These are phyloP conservation scores for Drosophila flavopinicola DNA, from an alignment of 2,888 invertebrate genomes.

Conservation along the genomic window DNA sequence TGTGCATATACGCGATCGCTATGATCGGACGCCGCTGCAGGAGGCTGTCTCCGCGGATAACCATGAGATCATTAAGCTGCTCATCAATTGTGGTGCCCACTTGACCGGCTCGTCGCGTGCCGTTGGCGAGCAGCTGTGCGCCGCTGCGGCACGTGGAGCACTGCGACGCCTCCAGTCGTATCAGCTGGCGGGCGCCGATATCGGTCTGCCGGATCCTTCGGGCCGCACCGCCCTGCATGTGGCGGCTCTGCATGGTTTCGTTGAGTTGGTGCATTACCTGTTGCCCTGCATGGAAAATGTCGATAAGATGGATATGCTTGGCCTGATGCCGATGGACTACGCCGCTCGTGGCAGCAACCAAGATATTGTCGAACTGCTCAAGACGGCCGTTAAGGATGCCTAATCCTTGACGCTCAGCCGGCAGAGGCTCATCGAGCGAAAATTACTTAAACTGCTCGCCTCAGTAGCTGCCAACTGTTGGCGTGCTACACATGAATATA, in stretches of 20 bases:
- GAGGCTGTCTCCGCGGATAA: conserved; percentile 89
- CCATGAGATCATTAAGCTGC: conserved; percentile 87
- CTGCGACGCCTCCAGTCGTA: conserved; percentile 87
- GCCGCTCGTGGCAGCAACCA: conserved; percentile 81
- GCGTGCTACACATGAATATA: no score
- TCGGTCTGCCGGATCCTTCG: conserved; percentile 87
- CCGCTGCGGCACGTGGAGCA: conserved; percentile 87
- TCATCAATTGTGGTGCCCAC: conserved; percentile 91
- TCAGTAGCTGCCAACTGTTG: no score
- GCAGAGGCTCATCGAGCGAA: no score
- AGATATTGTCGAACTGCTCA: conserved; percentile 22
- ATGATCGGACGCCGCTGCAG: conserved; percentile 89
- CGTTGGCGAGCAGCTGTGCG: conserved; percentile 89
- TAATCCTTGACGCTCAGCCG: neutral
- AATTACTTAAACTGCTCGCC: no score
- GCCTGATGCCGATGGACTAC: conserved; percentile 86
- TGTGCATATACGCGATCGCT: conserved; percentile 90
- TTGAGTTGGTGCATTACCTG: conserved; percentile 85
- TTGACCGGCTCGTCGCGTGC: conserved; percentile 86
- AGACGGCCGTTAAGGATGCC: neutral
- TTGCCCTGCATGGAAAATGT: conserved; percentile 85
- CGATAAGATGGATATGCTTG: conserved; percentile 85
- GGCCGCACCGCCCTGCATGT: conserved; percentile 89
- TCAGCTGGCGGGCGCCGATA: conserved; percentile 88
- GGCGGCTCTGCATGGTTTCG: conserved; percentile 87